phyloP scores from a whole-genome alignment of 1,140 invertebrate species.

The Brachionus rubens region DNA sequence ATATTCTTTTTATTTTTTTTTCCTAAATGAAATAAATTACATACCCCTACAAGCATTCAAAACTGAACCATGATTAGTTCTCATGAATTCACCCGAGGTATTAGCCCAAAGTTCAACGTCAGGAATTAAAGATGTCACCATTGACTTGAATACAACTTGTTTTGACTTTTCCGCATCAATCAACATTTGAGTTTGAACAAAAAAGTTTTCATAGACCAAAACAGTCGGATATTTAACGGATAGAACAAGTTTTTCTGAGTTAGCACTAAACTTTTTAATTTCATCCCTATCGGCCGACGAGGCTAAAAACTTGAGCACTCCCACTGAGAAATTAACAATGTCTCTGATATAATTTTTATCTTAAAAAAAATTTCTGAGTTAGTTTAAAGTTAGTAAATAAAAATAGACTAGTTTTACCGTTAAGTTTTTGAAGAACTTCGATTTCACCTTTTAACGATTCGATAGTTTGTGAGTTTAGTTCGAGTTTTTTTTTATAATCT shows the following conservation, averaged over 20 bases:
- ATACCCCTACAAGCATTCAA: constrained; percentile 4
- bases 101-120: not conserved
- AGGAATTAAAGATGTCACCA: constrained; percentile 12
- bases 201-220: not conserved
- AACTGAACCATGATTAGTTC: not conserved
- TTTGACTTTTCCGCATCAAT: constrained; percentile 2
- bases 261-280: not conserved
- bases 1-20: too few relatives aligned
- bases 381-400: too few relatives aligned
- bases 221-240: not conserved
- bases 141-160: constrained; percentile 10
- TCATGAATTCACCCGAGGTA: not conserved
- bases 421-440: too few relatives aligned
- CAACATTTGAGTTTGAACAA: not conserved
- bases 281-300: not conserved
- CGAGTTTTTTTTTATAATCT: too few relatives aligned
- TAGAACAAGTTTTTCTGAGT: not conserved
- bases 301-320: not conserved
- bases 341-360: not conserved
- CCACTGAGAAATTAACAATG: not conserved
- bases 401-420: too few relatives aligned
- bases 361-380: not conserved
- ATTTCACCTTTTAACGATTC: too few relatives aligned
- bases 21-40: too few relatives aligned
- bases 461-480: too few relatives aligned